Evolutionary conservation across 2,113 vertebrate species (phyloP), one percentile per base, ranked within the genome.

Genomic region (Prunella fulvescens): DNA sequence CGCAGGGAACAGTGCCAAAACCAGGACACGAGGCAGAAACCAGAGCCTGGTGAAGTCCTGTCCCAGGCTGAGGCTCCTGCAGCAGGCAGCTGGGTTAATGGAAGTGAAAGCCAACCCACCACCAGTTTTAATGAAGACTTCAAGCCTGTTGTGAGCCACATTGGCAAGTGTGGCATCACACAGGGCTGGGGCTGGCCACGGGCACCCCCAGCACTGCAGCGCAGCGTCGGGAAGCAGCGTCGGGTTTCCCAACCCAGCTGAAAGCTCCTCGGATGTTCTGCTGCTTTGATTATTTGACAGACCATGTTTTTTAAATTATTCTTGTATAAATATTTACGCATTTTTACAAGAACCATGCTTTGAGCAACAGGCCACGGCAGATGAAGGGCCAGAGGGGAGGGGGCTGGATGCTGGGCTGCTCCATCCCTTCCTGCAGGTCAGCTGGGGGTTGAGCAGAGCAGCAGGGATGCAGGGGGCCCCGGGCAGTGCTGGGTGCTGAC

Each of bases 261-360:
- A 95, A 96, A 93, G 89, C 79, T 74, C 88, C 80, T 93, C 19
- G 3, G 92, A 95, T 82, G 84, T 80, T 95, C 93, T 85, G 84
- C 73, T 56, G 79, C 96, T 97, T 93, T 97, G 92, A 96, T 95
- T 97, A 92, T 92, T 96, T 97, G 95, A 96, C 96, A 94, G 88
- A 29, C 42, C 95, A 95, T 91, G 96, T 90, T 97, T 97, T 97
- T 96, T 90, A 81, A 95, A 97, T 96, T 95, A 96, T 74, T 94
- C 90, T 97, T 92, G 79, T 96, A 65, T 97, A 97, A 97, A 97
- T 97, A 97, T 97, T 97, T 97, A 97, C 6, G 23, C 40, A 3
- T 97, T 97, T 97, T 96, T 97, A 97, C 86, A 96, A 97, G 96
- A 97, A 91, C 93, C 97, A 95, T 90, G 93, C 92, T 97, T 90